These are phyloP conservation scores for Drosophila prosaltans DNA, from an alignment of 1,140 invertebrate species.

Conservation along the genomic window DNA sequence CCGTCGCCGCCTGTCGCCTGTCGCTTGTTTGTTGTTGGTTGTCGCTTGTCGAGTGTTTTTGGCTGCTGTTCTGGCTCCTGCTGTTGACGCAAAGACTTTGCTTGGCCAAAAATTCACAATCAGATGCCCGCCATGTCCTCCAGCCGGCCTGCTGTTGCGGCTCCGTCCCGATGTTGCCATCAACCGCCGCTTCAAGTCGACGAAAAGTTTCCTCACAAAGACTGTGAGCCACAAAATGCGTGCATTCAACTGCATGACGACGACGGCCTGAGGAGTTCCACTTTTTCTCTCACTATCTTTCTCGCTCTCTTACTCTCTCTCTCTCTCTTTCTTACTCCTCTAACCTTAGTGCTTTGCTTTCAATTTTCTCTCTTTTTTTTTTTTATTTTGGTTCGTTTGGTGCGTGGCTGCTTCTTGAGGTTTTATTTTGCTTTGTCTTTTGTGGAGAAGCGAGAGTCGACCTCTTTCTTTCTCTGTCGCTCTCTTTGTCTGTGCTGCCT, in stretches of 20 bases:
- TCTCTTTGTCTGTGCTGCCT: conserved; percentile 28
- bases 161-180: not conserved
- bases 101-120: conserved; percentile 52
- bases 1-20: conserved; percentile 56
- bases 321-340: conserved; percentile 2
- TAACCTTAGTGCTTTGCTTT: conserved; percentile 1
- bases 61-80: conserved; percentile 41
- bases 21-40: conserved; percentile 59
- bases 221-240: conserved; percentile 63
- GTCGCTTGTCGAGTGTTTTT: conserved; percentile 50
- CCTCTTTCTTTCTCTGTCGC: not conserved
- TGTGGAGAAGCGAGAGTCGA: too few species aligned
- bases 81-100: conserved; percentile 74
- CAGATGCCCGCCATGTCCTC: conserved; percentile 39
- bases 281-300: conserved; percentile 25
- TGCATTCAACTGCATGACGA: conserved; percentile 71
- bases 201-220: conserved; percentile 48
- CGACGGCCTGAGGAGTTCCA: conserved; percentile 20
- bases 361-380: not conserved
- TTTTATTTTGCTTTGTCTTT: conserved; percentile 24
- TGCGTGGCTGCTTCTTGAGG: conserved; percentile 32
- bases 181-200: not conserved
- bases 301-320: conserved; percentile 4
- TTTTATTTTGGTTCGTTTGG: not conserved
- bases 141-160: conserved; percentile 23